Conservation (phyloP, 2,113 vertebrate species). For the Condylura cristata region DNA sequence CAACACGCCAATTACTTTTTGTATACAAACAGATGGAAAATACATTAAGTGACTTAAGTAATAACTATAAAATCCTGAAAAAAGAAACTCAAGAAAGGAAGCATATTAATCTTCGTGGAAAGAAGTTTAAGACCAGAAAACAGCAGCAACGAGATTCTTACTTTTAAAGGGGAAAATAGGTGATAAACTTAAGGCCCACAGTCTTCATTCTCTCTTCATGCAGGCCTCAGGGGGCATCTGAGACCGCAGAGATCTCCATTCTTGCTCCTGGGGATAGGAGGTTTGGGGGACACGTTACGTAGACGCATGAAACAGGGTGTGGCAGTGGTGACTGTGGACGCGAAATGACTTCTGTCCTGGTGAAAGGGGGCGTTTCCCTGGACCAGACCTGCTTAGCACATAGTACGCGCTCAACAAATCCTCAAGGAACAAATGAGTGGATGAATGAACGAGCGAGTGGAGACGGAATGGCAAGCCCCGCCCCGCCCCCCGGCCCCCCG, state of each 20-base stretch:
- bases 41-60: not conserved
- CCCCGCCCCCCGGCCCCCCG: too few relatives aligned
- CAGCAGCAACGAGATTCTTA: not conserved
- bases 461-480: not conserved
- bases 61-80: not conserved
- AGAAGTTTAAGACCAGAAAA: slow-evolving; percentile 7
- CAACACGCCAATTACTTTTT: not conserved
- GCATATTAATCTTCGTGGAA: slow-evolving; percentile 45
- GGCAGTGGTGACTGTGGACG: not conserved
- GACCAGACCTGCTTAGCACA: not conserved
- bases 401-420: not conserved
- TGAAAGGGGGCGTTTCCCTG: not conserved
- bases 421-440: not conserved
- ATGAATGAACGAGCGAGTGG: not conserved
- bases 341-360: not conserved
- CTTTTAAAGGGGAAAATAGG: not conserved
- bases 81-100: slow-evolving; percentile 31
- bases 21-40: not conserved
- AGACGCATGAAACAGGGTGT: not conserved
- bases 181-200: not conserved
- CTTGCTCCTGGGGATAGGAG: not conserved
- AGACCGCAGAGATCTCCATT: not conserved
- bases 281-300: not conserved
- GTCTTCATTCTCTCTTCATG: not conserved
- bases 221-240: not conserved